Percentiles rank a stretch among this genome's conserved stretches.
Conservation (phyloP, 2,113 vertebrate genomes). For the Melanotaenia duboulayi region DNA sequence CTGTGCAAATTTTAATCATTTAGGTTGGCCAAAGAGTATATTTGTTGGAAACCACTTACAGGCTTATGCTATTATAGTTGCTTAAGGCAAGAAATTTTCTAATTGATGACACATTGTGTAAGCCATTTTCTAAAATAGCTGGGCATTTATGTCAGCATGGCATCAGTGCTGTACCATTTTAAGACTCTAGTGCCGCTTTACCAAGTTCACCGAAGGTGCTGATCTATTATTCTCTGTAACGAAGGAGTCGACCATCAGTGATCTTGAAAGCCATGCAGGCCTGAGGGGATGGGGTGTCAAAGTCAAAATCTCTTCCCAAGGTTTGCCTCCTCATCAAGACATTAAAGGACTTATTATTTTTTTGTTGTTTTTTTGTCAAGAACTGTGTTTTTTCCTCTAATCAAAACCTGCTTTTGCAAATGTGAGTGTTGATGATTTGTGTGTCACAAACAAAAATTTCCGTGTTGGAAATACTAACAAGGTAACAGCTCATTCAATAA, state of each 20-base stretch:
- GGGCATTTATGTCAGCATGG: constrained; percentile 55
- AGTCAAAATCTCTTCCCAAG: constrained; percentile 42
- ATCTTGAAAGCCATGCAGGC: constrained; percentile 48
- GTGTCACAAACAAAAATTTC: not conserved
- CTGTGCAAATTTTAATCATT: constrained; percentile 2
- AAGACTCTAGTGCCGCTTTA: constrained; percentile 43
- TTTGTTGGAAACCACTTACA: constrained; percentile 32
- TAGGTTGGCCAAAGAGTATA: constrained; percentile 28
- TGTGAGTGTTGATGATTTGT: not conserved
- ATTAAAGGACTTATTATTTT: constrained; percentile 16
- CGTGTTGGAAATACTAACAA: not conserved
- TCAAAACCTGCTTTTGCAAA: not conserved
- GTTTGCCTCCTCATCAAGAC: constrained; percentile 45
- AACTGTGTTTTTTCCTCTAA: not conserved
- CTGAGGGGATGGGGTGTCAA: constrained; percentile 24
- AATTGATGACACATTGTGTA: constrained; percentile 53
- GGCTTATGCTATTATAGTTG: constrained; percentile 23
- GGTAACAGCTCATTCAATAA: not conserved
- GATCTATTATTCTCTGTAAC: constrained; percentile 71
- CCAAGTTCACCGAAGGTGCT: constrained; percentile 16
- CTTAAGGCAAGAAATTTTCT: constrained; percentile 49
- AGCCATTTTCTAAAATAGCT: constrained; percentile 39
- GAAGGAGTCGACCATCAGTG: constrained; percentile 71
- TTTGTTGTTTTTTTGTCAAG: constrained; percentile 14
- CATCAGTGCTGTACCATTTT: constrained; percentile 52